phyloP scores from a whole-genome alignment of 1,140 invertebrate species.

The Semibalanus balanoides region DNA sequence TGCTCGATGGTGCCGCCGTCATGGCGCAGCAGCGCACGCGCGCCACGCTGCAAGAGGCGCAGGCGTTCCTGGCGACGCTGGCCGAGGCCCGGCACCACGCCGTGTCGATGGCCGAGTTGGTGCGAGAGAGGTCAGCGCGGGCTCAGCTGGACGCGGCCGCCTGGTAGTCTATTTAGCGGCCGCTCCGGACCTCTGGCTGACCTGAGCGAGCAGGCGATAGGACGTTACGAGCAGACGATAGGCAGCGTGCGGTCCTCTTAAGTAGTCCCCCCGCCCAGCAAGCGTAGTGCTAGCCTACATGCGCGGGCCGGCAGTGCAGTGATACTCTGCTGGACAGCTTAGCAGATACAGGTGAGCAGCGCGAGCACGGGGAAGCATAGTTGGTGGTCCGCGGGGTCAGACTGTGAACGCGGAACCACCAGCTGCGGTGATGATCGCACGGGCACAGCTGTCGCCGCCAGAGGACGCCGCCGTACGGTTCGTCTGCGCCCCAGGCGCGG shows the following conservation, averaged over 20 bases:
- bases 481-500: not conserved
- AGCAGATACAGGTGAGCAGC: too few species aligned
- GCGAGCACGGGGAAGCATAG: not conserved
- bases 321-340: conserved; percentile 4
- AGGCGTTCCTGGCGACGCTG: not conserved
- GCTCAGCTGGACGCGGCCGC: conserved; percentile 1
- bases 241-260: not conserved
- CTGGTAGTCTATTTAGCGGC: not conserved
- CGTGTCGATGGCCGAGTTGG: not conserved
- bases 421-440: not conserved
- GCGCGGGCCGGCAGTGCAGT: conserved; percentile 14
- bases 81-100: not conserved
- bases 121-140: not conserved
- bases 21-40: not conserved
- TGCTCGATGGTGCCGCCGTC: not conserved
- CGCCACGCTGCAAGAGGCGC: not conserved
- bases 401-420: not conserved
- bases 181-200: conserved; percentile 3
- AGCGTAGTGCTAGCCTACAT: conserved; percentile 16
- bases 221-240: too few species aligned
- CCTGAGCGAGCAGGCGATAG: not conserved
- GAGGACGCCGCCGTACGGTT: not conserved
- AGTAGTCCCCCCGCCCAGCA: conserved; percentile 11
- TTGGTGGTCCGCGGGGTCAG: not conserved
- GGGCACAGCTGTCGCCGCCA: not conserved